phyloP scores from a whole-genome alignment of 2,888 invertebrate genomes.

The Lasioglossum lativentre region DNA sequence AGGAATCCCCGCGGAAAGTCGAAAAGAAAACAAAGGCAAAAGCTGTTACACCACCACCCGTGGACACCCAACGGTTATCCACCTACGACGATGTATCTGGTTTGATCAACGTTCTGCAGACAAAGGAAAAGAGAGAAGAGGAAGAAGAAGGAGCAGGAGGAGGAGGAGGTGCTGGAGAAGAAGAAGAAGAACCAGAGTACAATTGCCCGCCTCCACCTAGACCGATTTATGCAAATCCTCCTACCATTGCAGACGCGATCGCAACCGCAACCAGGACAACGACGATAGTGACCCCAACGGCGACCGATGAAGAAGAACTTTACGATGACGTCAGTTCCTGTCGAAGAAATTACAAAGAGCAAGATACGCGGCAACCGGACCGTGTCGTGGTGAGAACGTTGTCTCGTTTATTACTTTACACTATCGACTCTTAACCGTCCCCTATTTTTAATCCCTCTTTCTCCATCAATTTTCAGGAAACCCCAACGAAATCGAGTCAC shows the following conservation, averaged over 20 bases:
- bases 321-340: slow-evolving; percentile 79
- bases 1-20: slow-evolving; percentile 53
- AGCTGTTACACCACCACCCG: background rate
- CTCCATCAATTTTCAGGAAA: slow-evolving; percentile 7
- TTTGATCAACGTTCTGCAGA: slow-evolving; percentile 26
- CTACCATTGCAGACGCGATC: slow-evolving; percentile 21
- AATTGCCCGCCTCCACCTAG: slow-evolving; percentile 78
- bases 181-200: slow-evolving; percentile 72
- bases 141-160: slow-evolving; percentile 20
- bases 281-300: background rate
- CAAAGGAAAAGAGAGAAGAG: background rate
- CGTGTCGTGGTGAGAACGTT: slow-evolving; percentile 32
- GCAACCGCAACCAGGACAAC: background rate
- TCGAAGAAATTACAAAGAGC: slow-evolving; percentile 37
- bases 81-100: slow-evolving; percentile 75
- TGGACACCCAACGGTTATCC: slow-evolving; percentile 47
- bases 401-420: background rate
- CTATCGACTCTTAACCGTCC: background rate
- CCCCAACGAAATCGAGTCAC: background rate
- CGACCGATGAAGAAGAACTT: slow-evolving; percentile 65
- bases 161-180: too few relatives aligned
- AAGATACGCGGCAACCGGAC: slow-evolving; percentile 13
- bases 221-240: slow-evolving; percentile 73
- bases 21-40: slow-evolving; percentile 56
- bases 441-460: background rate